phyloP scores from a whole-genome alignment of 2,797 vertebrate species.

The Taenioides sp. region DNA sequence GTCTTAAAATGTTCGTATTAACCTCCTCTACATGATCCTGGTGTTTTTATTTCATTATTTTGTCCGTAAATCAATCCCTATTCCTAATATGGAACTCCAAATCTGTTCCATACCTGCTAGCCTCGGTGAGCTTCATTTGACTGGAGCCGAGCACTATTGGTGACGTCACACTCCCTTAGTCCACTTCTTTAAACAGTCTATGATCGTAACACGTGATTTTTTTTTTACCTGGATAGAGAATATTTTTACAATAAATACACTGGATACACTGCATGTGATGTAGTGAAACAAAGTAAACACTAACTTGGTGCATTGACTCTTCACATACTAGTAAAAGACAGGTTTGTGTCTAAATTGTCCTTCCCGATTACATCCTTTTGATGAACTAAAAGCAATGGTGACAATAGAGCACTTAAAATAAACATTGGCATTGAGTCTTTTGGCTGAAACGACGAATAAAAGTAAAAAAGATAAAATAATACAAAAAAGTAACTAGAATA shows the following conservation, averaged over 20 bases:
- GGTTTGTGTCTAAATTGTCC: constrained; percentile 17
- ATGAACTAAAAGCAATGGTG: constrained; percentile 32
- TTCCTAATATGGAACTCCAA: no score
- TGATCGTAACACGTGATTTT: constrained; percentile 26
- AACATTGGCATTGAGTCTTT: constrained; percentile 72
- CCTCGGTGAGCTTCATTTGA: no score
- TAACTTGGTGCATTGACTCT: neutral
- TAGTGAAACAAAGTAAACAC: constrained; percentile 25
- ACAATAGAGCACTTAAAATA: constrained; percentile 37
- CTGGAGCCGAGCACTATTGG: no score
- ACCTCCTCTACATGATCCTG: no score
- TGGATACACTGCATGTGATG: constrained; percentile 11
- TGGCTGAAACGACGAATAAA: constrained; percentile 62
- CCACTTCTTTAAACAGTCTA: no score
- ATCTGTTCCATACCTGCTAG: no score
- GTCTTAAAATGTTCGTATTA: no score
- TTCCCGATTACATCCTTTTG: constrained; percentile 23
- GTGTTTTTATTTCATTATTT: no score
- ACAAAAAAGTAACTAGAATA: constrained; percentile 66
- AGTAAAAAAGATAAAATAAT: constrained; percentile 41
- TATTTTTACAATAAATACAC: neutral
- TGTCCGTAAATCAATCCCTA: no score
- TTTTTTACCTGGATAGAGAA: constrained; percentile 32
- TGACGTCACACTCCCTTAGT: no score
- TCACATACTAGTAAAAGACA: constrained; percentile 15